Conservation (phyloP, 2,113 vertebrate species). For the Nymphicus hollandicus region DNA sequence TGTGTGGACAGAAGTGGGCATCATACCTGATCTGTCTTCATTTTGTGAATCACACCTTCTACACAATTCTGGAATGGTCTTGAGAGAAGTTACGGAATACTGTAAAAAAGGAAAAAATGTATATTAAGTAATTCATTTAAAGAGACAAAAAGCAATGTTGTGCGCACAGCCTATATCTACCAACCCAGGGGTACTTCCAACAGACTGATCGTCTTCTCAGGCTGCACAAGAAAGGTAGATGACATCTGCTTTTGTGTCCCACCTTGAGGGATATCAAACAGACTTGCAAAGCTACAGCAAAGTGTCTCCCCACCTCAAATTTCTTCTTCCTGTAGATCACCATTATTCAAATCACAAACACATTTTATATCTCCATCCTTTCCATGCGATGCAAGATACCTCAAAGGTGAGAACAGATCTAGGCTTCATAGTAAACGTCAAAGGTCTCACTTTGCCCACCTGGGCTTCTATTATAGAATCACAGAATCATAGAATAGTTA, state of each 20-base stretch:
- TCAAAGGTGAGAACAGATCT: background rate
- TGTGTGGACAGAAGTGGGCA: background rate
- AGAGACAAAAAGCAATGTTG: background rate
- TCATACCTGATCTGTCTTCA: constrained; percentile 90
- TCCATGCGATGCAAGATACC: background rate
- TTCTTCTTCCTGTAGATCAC: background rate
- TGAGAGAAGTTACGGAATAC: constrained; percentile 92
- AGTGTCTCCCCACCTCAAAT: background rate
- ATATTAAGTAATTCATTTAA: background rate
- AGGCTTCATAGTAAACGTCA: background rate
- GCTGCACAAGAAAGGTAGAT: background rate
- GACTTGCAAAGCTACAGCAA: background rate
- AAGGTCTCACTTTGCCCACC: background rate
- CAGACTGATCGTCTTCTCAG: background rate
- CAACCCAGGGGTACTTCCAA: background rate
- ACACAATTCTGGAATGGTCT: constrained; percentile 93
- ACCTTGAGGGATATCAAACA: background rate
- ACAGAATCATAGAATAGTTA: no score
- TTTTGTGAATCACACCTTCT: constrained; percentile 86
- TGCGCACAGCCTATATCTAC: background rate
- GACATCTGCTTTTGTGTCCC: background rate
- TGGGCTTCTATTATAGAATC: background rate
- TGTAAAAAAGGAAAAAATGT: constrained; percentile 62
- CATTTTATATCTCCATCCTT: background rate
- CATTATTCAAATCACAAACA: background rate